Evolutionary conservation across 2,113 vertebrate species (phyloP), one percentile per base, ranked within the genome.

Genomic region (Canis aureus): DNA sequence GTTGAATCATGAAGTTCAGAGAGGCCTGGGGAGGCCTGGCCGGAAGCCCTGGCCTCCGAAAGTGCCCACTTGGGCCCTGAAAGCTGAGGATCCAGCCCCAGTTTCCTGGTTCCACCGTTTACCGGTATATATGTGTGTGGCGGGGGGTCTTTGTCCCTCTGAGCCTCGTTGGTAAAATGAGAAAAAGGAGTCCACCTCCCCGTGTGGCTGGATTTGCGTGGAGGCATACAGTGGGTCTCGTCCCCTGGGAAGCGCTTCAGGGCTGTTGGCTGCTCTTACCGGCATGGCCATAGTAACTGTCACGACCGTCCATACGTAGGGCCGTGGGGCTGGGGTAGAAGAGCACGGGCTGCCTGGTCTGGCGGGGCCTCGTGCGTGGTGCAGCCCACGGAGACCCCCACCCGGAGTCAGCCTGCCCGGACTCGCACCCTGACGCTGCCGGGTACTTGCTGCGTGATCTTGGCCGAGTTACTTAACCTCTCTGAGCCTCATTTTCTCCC

Each of bases 151-250:
- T 16, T 23, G 80, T 25, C 17, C 11, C 35, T 57, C 79, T 11
- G 55, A 81, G 57, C 83, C 82, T 94, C 9, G 1, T 55, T 62
- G 12, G 43, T 71, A 9, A 27, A 12, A 57, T 9, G 51, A 62
- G 59, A 32, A 43, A 49, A 17, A 12, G 23, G 29, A 25, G 51
- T 15, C 71, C 23, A 7, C 23, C 16, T 66, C 57, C 8, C 22
- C 0, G 1, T 10, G 23, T 64, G 4, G 35, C 91, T 53, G 83
- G 53, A 60, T 73, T 55, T 17, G 0, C 0, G 1, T 27, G 2
- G 32, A 79, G 71, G 38, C 64, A 49, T 4, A 2, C 11, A 51
- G 81, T 12, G 16, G 20, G 20, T 69, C 49, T 62, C 2, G 22
- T 53, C 66, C 32, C 49, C 22, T 51, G 17, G 55, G 66, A 71